Conservation (phyloP, 2,888 invertebrate genomes). For the Schizotus pectinicornis region DNA sequence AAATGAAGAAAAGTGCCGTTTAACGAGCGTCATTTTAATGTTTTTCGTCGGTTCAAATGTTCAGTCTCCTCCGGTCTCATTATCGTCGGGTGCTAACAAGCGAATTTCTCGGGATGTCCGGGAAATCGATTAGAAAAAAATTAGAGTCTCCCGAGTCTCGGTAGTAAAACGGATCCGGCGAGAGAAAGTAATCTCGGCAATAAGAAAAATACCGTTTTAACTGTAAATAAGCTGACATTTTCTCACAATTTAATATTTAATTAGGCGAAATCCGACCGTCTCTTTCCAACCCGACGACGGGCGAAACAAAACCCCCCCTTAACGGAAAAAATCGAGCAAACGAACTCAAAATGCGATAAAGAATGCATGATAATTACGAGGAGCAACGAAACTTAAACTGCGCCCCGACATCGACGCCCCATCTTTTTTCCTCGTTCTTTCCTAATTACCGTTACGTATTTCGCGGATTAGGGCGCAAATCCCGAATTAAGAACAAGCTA, state of each 20-base stretch:
- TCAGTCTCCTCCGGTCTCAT: too few relatives aligned
- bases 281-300: slow-evolving; percentile 1
- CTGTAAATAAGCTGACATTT: slow-evolving; percentile 37
- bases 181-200: too few relatives aligned
- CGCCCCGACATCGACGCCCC: slow-evolving; percentile 1
- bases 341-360: slow-evolving; percentile 50
- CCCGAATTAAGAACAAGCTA: slow-evolving; percentile 53
- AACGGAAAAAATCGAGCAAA: slow-evolving; percentile 38
- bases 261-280: slow-evolving; percentile 23
- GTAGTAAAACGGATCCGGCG: too few relatives aligned
- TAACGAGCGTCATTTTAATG: too few relatives aligned
- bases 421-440: slow-evolving; percentile 18
- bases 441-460: slow-evolving; percentile 24
- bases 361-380: slow-evolving; percentile 55
- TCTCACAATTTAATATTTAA: slow-evolving; percentile 40
- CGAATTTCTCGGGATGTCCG: too few relatives aligned
- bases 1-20: too few relatives aligned
- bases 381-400: slow-evolving; percentile 1
- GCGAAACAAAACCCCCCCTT: too few relatives aligned
- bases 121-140: too few relatives aligned
- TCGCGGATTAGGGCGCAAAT: slow-evolving; percentile 38
- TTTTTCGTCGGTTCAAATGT: too few relatives aligned
- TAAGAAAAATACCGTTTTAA: background rate
- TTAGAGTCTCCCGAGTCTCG: too few relatives aligned
- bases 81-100: too few relatives aligned